phyloP scores from a whole-genome alignment of 1,140 invertebrate genomes.

The Cyrtorhinus lividipennis region DNA sequence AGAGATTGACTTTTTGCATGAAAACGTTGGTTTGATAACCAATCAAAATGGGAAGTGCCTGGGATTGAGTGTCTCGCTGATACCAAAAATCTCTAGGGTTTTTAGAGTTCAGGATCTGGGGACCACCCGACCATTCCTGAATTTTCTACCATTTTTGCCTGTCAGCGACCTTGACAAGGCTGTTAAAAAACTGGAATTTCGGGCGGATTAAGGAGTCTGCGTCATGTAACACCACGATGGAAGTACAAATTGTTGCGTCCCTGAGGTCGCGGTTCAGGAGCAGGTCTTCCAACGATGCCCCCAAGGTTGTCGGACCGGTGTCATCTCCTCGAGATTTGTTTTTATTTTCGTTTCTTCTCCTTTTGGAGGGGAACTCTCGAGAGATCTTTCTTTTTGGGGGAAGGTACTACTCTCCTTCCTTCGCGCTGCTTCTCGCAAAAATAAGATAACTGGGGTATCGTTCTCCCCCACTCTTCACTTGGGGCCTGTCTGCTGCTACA shows the following conservation, averaged over 20 bases:
- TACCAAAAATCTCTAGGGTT: too few species aligned
- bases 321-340: neutral
- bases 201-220: neutral
- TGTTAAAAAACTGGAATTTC: too few species aligned
- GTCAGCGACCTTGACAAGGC: too few species aligned
- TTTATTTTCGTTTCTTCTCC: neutral
- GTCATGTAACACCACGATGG: neutral
- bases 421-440: neutral
- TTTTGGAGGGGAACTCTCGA: neutral
- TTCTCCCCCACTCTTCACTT: neutral
- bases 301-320: slow-evolving; percentile 1
- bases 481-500: neutral
- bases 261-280: neutral
- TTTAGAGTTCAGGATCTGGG: too few species aligned
- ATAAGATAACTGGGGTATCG: neutral
- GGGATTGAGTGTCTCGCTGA: too few species aligned
- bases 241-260: neutral
- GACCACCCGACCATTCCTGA: too few species aligned
- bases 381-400: neutral
- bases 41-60: too few species aligned
- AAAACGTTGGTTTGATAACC: too few species aligned
- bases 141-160: too few species aligned
- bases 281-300: neutral
- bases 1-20: too few species aligned
- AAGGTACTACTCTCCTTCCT: neutral